Evolutionary conservation across 2,797 vertebrate species (phyloP).

Genomic region (Pseudopleuronectes americanus): DNA sequence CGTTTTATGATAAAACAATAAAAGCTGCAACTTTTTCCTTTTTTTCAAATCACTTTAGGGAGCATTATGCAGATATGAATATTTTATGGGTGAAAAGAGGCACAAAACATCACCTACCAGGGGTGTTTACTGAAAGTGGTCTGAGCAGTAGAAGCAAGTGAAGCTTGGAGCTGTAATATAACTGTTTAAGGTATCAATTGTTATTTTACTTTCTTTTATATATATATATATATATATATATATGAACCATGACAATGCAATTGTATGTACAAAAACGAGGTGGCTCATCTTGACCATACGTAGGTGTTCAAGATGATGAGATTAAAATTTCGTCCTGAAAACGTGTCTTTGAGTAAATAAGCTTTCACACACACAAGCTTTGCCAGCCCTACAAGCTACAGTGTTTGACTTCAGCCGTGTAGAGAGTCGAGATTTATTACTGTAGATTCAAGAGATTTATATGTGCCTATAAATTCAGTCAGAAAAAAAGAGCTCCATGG

Average conservation of each 20-base stretch:
- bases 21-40: not conserved
- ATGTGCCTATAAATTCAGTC: conserved; percentile 27
- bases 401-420: conserved; percentile 67
- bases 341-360: conserved; percentile 46
- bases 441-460: conserved; percentile 43
- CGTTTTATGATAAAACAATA: not conserved
- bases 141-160: conserved; percentile 20
- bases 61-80: conserved; percentile 8
- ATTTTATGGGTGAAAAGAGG: not conserved
- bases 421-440: conserved; percentile 47
- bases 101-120: conserved; percentile 10
- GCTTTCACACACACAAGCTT: conserved; percentile 53
- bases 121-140: conserved; percentile 21
- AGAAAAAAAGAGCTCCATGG: conserved; percentile 25
- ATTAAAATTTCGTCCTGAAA: conserved; percentile 19
- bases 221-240: conserved; percentile 9
- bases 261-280: conserved; percentile 38
- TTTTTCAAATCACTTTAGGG: not conserved
- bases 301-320: conserved; percentile 48
- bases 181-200: conserved; percentile 21
- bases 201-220: conserved; percentile 28
- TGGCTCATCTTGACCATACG: conserved; percentile 46
- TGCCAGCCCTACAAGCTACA: conserved; percentile 78
- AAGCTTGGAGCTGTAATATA: conserved; percentile 40
- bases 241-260: conserved; percentile 56